Base-by-base conservation (phyloP, 2,113 vertebrate species). In the Pluvianellus socialis region DNA sequence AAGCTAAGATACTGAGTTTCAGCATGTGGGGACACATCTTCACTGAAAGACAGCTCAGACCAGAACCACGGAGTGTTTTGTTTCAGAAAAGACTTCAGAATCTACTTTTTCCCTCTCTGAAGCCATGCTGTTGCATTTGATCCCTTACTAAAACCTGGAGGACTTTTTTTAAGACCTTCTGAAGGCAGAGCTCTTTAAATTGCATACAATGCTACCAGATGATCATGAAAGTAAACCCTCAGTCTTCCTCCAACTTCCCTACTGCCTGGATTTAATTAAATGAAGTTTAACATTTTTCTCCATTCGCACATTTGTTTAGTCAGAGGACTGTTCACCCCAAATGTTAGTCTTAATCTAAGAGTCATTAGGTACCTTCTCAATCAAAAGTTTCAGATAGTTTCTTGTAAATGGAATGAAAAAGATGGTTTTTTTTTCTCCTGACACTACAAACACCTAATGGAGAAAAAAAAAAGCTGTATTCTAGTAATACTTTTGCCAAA, bases 151-250 rank as follows among this genome's bases (percentile, higher is more conserved):
- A 82, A 88, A 79, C 13, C 10, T 13, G 14, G 14, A n/a, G 1
- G 2, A 49, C 6, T 10, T 24, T 80, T 80, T 83, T 30, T 17
- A 79, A 77, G 40, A 66, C 9, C 9, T 84, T 68, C 50, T 91
- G 55, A 92, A 76, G 26, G 24, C 38, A 76, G 33, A 80, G 30
- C n/a, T 52, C 14, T 44, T 79, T 72, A 45, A 88, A 79, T 44
- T 0, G 0, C 18, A 47, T 59, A 30, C 18, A 14, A 21, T 58
- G 7, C 2, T 2, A 32, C 6, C 9, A 70, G 8, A 24, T 40
- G 3, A 75, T 70, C 30, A 3, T 9, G 30, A 67, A 86, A 67
- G 12, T 56, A 83, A 2, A 7, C 12, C 16, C 59, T 52, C 23
- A 58, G 27, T 62, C 17, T 58, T 40, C 6, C 8, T 72, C 28